Percentiles rank a stretch among this genome's conserved stretches.
These are phyloP conservation scores for Ifrita kowaldi DNA, from an alignment of 2,113 vertebrate species.

Conservation along the genomic window DNA sequence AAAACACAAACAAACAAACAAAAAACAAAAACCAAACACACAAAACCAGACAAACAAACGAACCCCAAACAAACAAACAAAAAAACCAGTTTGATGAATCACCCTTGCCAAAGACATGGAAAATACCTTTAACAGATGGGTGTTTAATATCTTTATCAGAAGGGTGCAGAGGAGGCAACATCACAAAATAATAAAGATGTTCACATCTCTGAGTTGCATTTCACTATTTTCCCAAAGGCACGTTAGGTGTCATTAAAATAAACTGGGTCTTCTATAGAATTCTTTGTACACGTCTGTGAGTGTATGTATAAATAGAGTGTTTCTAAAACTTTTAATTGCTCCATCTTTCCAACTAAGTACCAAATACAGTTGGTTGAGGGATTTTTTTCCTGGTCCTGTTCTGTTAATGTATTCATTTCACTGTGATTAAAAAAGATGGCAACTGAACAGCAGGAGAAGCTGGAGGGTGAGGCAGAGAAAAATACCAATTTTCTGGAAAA, in stretches of 20 bases:
- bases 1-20: too few relatives aligned
- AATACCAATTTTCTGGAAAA: background rate
- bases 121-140: background rate
- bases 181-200: rapidly evolving
- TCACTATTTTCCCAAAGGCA: background rate
- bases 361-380: background rate
- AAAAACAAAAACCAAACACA: too few relatives aligned
- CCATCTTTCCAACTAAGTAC: background rate
- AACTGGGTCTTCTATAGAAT: background rate
- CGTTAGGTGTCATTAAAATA: background rate
- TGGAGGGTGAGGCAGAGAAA: background rate
- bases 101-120: background rate
- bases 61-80: too few relatives aligned
- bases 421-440: background rate
- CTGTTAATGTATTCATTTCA: background rate
- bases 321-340: background rate
- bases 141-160: too few relatives aligned
- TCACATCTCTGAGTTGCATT: background rate
- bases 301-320: background rate
- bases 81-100: background rate
- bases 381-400: background rate
- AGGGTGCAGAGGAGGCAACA: background rate
- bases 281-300: rapidly evolving
- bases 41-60: too few relatives aligned
- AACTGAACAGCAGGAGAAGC: background rate